phyloP scores from a whole-genome alignment of 2,797 vertebrate genomes.

The Cheirogaleus major region DNA sequence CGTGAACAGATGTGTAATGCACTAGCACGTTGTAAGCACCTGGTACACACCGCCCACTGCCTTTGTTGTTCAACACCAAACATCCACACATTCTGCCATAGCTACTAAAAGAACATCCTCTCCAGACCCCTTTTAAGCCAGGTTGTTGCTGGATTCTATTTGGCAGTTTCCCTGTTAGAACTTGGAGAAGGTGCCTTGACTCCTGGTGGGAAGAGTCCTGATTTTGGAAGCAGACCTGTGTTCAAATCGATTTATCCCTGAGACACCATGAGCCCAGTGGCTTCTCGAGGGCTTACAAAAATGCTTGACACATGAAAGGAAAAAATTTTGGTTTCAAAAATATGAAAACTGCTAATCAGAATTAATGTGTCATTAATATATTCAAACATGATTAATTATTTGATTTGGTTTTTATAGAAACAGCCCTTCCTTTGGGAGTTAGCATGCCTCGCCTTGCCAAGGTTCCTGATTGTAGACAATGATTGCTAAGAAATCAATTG shows the following conservation, averaged over 20 bases:
- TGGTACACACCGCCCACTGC: neutral
- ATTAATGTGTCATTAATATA: neutral
- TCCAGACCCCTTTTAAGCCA: neutral
- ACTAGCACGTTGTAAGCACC: rapidly evolving
- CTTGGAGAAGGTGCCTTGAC: neutral
- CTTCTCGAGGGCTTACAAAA: neutral
- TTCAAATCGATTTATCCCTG: neutral
- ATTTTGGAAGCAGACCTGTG: neutral
- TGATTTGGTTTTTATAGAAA: neutral
- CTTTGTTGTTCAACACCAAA: neutral
- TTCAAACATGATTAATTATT: neutral
- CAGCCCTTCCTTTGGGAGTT: neutral
- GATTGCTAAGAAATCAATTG: neutral
- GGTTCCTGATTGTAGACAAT: neutral
- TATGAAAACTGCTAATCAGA: neutral
- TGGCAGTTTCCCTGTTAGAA: neutral
- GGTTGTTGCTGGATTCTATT: neutral
- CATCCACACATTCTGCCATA: neutral
- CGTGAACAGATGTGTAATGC: rapidly evolving
- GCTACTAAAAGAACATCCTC: neutral
- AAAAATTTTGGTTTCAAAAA: neutral
- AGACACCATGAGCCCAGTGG: rapidly evolving
- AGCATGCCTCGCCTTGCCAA: neutral
- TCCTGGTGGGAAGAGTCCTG: neutral
- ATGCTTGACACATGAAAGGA: neutral